These are phyloP conservation scores for Remorina albescens DNA, from an alignment of 2,797 vertebrate genomes.

Conservation along the genomic window DNA sequence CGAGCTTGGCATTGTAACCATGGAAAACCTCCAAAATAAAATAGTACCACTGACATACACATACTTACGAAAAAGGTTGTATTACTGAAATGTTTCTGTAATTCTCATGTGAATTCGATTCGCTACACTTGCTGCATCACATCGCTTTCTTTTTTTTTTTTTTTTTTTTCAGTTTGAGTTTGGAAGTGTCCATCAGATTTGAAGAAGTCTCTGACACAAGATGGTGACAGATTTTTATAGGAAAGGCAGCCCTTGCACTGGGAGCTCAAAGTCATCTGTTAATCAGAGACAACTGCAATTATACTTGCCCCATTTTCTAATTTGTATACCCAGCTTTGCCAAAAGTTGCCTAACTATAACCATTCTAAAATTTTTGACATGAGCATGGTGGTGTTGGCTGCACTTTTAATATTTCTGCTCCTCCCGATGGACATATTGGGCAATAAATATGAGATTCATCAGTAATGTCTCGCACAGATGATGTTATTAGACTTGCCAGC, in stretches of 20 bases:
- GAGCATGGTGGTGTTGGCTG: slow-evolving; percentile 58
- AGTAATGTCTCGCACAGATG: slow-evolving; percentile 76
- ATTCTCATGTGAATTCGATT: slow-evolving; percentile 23
- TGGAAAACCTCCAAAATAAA: slow-evolving; percentile 17
- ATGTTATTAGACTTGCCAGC: slow-evolving; percentile 79
- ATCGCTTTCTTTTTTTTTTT: slow-evolving; percentile 57
- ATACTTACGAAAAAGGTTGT: slow-evolving; percentile 7
- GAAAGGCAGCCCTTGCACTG: slow-evolving; percentile 39
- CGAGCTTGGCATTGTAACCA: slow-evolving; percentile 15
- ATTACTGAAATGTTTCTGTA: slow-evolving; percentile 26
- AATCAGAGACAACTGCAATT: slow-evolving; percentile 64
- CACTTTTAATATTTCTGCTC: slow-evolving; percentile 61
- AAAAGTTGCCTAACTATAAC: slow-evolving; percentile 57
- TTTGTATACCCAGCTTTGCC: slow-evolving; percentile 51
- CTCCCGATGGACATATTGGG: slow-evolving; percentile 74
- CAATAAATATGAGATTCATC: slow-evolving; percentile 76
- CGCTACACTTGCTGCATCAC: slow-evolving; percentile 29
- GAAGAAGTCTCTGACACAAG: slow-evolving; percentile 68
- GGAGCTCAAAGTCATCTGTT: slow-evolving; percentile 67
- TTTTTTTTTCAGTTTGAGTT: slow-evolving; percentile 44
- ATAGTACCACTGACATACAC: neutral
- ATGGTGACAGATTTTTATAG: slow-evolving; percentile 68
- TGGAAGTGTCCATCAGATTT: slow-evolving; percentile 55
- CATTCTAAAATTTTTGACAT: slow-evolving; percentile 63
- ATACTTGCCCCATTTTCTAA: slow-evolving; percentile 50